Conservation (phyloP, 2,797 vertebrate genomes). For the Gymnoscopelus microlampas region DNA sequence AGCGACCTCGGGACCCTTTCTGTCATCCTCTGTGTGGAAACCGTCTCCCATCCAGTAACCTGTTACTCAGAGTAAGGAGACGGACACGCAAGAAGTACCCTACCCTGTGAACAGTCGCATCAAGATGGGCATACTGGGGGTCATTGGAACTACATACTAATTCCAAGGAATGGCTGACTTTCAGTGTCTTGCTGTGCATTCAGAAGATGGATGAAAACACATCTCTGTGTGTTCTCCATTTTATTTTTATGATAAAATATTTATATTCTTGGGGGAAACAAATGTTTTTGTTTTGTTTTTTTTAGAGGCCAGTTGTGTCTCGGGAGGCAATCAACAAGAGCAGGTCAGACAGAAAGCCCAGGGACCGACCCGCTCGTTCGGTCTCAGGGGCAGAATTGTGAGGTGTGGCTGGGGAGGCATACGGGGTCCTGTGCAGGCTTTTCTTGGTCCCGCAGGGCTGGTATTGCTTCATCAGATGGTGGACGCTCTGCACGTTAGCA, state of each 20-base stretch:
- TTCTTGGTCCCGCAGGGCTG: conserved; percentile 68
- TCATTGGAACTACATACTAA: conserved; percentile 91
- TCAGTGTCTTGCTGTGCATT: conserved; percentile 90
- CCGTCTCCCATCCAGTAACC: conserved; percentile 89
- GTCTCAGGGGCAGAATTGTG: conserved; percentile 24
- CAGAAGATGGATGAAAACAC: conserved; percentile 70
- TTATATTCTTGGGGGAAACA: too few species aligned
- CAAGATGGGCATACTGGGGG: conserved; percentile 87
- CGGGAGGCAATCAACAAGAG: conserved; percentile 63
- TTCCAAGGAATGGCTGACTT: conserved; percentile 98
- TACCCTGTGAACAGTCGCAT: conserved; percentile 69
- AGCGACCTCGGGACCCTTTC: conserved; percentile 92
- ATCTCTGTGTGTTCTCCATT: conserved; percentile 83
- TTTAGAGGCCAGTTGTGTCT: too few species aligned
- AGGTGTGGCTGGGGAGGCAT: conserved; percentile 12
- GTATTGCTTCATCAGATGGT: conserved; percentile 87
- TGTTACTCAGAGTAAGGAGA: conserved; percentile 87
- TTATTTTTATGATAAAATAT: too few species aligned
- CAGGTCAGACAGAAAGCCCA: conserved; percentile 85
- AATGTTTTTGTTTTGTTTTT: too few species aligned
- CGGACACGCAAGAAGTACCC: conserved; percentile 72
- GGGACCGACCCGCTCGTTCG: conserved; percentile 50
- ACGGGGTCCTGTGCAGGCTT: conserved; percentile 53
- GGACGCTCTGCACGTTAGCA: conserved; percentile 85
- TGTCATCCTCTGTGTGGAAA: conserved; percentile 93